Conservation (phyloP, 2,113 vertebrate species). For the Geococcyx californianus region DNA sequence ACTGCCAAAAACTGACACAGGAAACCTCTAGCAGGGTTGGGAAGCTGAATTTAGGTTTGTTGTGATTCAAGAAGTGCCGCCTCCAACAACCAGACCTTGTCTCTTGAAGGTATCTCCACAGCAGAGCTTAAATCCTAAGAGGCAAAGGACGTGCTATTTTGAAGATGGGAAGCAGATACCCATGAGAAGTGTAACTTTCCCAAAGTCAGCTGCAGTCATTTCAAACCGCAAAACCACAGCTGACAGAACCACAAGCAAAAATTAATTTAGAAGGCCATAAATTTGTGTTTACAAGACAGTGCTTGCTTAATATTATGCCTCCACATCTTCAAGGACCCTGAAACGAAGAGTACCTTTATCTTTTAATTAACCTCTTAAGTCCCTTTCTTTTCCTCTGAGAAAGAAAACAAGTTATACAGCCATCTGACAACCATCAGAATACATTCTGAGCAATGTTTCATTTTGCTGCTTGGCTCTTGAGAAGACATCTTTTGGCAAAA, state of each 20-base stretch:
- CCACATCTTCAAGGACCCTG: neutral
- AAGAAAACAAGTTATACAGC: neutral
- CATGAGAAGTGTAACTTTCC: neutral
- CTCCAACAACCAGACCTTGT: neutral
- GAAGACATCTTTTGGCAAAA: neutral
- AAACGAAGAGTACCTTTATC: neutral
- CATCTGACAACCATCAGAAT: neutral
- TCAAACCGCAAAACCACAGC: neutral
- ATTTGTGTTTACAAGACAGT: neutral
- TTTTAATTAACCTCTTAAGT: neutral
- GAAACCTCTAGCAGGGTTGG: neutral
- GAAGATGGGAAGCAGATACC: neutral
- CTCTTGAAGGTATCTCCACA: neutral
- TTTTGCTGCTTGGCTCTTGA: neutral
- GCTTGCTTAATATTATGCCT: neutral
- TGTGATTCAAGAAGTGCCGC: neutral
- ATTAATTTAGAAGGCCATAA: neutral
- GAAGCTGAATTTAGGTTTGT: neutral
- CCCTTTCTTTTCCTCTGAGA: neutral
- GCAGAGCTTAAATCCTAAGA: neutral
- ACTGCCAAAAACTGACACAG: neutral
- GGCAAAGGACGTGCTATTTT: neutral
- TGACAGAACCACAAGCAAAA: neutral
- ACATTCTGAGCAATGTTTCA: neutral
- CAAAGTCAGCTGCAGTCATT: neutral